A percentile compares a stretch with the other conserved stretches of the same genome.
These are phyloP conservation scores for Diacarnus erythraeanus DNA, from an alignment of 37 sponge, comb jelly and placozoan genomes.

Conservation along the genomic window DNA sequence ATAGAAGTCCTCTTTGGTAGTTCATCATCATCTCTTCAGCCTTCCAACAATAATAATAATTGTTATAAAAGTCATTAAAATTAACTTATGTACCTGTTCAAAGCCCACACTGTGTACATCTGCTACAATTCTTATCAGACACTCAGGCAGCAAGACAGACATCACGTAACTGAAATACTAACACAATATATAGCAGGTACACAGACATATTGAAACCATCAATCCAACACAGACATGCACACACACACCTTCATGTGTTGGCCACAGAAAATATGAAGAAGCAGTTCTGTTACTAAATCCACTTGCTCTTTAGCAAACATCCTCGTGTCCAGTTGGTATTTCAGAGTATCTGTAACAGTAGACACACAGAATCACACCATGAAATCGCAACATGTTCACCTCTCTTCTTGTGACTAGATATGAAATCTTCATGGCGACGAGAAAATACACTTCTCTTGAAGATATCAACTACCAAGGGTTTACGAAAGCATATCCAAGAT, in stretches of 20 bases:
- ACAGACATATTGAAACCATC: too few relatives aligned
- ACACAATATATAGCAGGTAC: not conserved
- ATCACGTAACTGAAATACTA: constrained; percentile 54
- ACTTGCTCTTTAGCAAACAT: constrained; percentile 41
- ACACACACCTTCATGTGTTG: constrained; percentile 51
- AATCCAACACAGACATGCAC: too few relatives aligned
- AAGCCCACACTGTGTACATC: constrained; percentile 32
- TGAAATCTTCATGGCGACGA: constrained; percentile 30
- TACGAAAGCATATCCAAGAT: constrained; percentile 16
- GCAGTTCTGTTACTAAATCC: constrained; percentile 4
- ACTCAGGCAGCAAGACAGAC: constrained; percentile 52
- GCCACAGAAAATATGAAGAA: constrained; percentile 47
- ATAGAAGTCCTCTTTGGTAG: not conserved
- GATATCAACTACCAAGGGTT: constrained; percentile 31
- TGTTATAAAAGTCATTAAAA: constrained; percentile 1
- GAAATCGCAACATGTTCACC: constrained; percentile 3
- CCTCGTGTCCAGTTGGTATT: not conserved
- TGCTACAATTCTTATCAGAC: constrained; percentile 31
- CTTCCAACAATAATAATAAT: not conserved
- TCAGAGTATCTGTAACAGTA: constrained; percentile 19
- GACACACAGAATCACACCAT: not conserved
- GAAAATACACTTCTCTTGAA: constrained; percentile 38
- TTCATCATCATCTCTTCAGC: constrained; percentile 6
- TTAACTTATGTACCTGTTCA: constrained; percentile 40
- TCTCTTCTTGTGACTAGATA: constrained; percentile 26